Base-by-base conservation (phyloP, 1,140 invertebrate genomes). In the Philotrypesis tridentata region DNA sequence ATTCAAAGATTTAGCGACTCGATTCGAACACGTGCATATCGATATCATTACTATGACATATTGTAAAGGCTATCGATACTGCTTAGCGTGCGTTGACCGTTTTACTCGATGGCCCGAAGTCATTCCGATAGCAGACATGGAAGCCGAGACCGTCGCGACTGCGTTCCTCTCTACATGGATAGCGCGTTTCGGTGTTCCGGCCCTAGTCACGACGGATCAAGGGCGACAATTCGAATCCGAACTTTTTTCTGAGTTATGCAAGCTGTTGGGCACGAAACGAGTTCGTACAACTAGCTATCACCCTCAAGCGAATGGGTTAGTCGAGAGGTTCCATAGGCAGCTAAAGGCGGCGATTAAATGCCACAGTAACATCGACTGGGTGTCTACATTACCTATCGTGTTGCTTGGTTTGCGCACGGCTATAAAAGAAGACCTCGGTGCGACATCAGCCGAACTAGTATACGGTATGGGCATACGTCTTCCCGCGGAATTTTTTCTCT, bases 401-500 rank as follows among this genome's bases (percentile, higher is more conserved):
- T 77, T 92, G 0, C 82, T 91, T 1, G 90, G 88, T 0, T 31
- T 91, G 0, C 82, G 88, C 0, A 79, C 83, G 7, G 75, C 85
- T 3, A 82, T 67, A 4, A 88, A 88, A 71, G 85, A 88, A 48
- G 87, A 91, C 48, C 61, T 88, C 2, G 60, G 85, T 27, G 65
- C 80, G 1, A 85, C 89, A 1, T 60, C 88, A 4, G 88, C 87
- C 9, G 88, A 91, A 74, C 72, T 91, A 17, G 79, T 91, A 2
- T 91, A 88, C 78, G 90, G 90, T 0, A 80, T 82, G 73, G 67
- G 86, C 0, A 71, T 91, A 0, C 84, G 88, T 1, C 71, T 91
- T 0, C 89, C 91, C 1, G 86, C 86, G 0, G 88, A 91, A 85
- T 87, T 90, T 68, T 85, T 91, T 21, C 31, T 55, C 14, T 63